Evolutionary conservation across 2,888 invertebrate species (phyloP).

Genomic region (Caenorhabditis zanzibari): DNA sequence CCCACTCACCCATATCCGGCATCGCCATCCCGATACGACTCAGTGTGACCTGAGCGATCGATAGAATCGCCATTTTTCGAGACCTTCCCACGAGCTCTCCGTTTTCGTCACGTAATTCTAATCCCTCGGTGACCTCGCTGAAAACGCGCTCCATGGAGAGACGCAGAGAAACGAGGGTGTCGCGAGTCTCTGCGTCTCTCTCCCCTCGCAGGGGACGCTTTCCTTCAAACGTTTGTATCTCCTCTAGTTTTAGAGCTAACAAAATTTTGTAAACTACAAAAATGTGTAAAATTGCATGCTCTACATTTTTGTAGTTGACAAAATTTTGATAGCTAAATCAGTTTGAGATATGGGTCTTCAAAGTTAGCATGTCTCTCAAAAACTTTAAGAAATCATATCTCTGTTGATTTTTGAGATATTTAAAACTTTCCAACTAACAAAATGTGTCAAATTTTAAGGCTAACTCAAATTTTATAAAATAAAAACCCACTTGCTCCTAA

Average conservation of each 20-base stretch:
- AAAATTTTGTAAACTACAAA: not conserved
- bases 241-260: not conserved
- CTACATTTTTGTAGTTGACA: too few species aligned
- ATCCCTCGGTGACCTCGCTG: slow-evolving; percentile 71
- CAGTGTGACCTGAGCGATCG: slow-evolving; percentile 92
- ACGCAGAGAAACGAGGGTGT: not conserved
- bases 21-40: slow-evolving; percentile 94
- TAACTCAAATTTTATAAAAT: not conserved
- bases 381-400: not conserved
- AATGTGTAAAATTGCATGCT: too few species aligned
- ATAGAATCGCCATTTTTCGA: slow-evolving; percentile 88
- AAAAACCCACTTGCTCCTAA: slow-evolving; percentile 87
- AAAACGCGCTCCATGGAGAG: slow-evolving; percentile 20
- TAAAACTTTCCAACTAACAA: not conserved
- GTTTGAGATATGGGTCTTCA: not conserved
- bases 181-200: too few species aligned
- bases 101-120: slow-evolving; percentile 67
- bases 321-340: not conserved
- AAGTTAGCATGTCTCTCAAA: too few species aligned
- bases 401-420: not conserved
- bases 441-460: not conserved
- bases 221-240: not conserved
- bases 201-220: too few species aligned
- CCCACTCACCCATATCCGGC: slow-evolving; percentile 96
- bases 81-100: slow-evolving; percentile 83